A percentile compares a stretch with the other conserved stretches of the same genome.
Conservation (phyloP, 2,797 vertebrate species). For the Dendrocincla fuliginosa region DNA sequence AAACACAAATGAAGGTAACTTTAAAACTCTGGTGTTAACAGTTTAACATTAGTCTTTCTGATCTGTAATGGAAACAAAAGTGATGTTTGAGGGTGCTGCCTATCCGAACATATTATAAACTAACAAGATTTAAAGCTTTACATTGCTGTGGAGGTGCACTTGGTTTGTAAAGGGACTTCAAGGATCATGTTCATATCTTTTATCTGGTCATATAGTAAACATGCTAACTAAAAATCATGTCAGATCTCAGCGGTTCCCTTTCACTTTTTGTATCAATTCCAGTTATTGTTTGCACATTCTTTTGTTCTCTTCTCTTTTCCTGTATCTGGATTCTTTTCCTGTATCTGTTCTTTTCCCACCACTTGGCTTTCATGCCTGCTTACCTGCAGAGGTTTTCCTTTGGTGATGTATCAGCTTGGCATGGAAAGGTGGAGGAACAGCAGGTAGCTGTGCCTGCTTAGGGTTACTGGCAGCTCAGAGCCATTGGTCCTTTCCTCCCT, state of each 20-base stretch:
- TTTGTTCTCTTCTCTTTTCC: neutral
- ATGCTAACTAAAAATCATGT: neutral
- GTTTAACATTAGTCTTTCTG: neutral
- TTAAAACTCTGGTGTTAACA: neutral
- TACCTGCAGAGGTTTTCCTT: neutral
- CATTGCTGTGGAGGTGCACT: neutral
- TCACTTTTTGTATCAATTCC: neutral
- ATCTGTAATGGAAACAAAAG: neutral
- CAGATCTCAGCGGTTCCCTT: neutral
- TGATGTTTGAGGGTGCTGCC: neutral
- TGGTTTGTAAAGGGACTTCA: neutral
- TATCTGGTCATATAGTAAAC: neutral
- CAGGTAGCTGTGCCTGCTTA: neutral
- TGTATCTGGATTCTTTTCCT: neutral
- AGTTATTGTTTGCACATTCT: neutral
- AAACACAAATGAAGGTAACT: constrained; percentile 96
- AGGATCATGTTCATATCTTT: fast-evolving
- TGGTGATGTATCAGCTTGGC: neutral
- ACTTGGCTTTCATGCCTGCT: neutral
- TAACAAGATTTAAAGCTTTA: neutral
- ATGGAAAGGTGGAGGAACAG: neutral
- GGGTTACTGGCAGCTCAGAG: neutral
- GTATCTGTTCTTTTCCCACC: neutral
- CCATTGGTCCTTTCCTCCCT: neutral
- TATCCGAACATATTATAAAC: neutral